Percentiles rank a stretch among this genome's conserved stretches.
Conservation (phyloP, 1,140 invertebrate species). For the Phocides pigmalion region DNA sequence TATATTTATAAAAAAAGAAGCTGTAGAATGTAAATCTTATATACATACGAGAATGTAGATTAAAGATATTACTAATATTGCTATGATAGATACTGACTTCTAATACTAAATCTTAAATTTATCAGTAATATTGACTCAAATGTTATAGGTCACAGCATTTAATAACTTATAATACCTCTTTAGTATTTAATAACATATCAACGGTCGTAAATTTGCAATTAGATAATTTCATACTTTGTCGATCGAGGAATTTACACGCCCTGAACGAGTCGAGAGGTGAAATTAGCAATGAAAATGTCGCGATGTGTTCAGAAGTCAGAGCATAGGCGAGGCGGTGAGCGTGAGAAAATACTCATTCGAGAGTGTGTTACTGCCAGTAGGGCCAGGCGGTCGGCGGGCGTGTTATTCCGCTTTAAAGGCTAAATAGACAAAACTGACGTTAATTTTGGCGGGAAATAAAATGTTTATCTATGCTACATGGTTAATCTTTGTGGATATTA, state of each 20-base stretch:
- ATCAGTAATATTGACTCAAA: constrained; percentile 4
- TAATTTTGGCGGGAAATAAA: not conserved
- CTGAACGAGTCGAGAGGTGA: constrained; percentile 43
- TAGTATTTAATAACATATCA: constrained; percentile 7
- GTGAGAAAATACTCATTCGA: constrained; percentile 69
- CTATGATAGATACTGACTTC: not conserved
- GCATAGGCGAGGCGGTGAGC: constrained; percentile 47
- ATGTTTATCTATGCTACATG: too few species aligned
- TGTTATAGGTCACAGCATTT: constrained; percentile 24
- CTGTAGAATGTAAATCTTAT: too few species aligned
- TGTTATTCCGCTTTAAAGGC: not conserved
- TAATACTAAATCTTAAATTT: constrained; percentile 9
- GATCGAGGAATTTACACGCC: constrained; percentile 34
- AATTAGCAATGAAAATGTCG: constrained; percentile 53
- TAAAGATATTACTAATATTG: too few species aligned
- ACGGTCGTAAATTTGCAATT: constrained; percentile 22
- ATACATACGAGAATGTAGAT: too few species aligned
- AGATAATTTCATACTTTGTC: constrained; percentile 29
- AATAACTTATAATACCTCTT: not conserved
- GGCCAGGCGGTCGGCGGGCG: constrained; percentile 44
- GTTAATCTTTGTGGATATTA: too few species aligned
- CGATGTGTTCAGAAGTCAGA: constrained; percentile 47
- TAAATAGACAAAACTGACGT: not conserved
- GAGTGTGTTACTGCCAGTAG: constrained; percentile 48
- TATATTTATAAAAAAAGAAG: too few species aligned